These are phyloP conservation scores for Eupristina koningsbergeri DNA, from an alignment of 1,140 invertebrate genomes.

Conservation along the genomic window DNA sequence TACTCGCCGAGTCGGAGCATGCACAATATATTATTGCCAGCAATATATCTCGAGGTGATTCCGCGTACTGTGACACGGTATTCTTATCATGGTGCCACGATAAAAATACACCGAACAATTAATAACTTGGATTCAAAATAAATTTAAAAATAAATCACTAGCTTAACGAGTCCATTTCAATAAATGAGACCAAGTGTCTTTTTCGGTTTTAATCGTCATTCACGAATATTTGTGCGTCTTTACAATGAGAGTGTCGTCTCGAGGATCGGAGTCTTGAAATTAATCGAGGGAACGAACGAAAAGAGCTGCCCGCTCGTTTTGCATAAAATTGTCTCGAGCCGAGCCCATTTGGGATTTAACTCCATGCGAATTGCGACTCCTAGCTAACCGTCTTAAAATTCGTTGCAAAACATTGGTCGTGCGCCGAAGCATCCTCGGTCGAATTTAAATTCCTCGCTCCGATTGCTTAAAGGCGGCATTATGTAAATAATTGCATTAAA, in stretches of 20 bases:
- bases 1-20: background rate
- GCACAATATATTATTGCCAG: background rate
- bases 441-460: background rate
- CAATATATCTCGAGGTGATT: background rate
- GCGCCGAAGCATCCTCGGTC: background rate
- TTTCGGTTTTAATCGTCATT: background rate
- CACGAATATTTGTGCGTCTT: background rate
- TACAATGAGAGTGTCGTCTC: background rate
- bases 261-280: background rate
- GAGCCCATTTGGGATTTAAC: background rate
- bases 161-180: background rate
- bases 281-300: background rate
- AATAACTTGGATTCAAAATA: too few species aligned
- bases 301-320: background rate
- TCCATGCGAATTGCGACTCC: background rate
- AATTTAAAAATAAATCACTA: constrained; percentile 1
- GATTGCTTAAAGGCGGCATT: background rate
- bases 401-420: background rate
- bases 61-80: too few species aligned
- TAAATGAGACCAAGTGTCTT: background rate
- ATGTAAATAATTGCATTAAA: too few species aligned
- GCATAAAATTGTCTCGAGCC: background rate
- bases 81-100: too few species aligned
- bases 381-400: background rate
- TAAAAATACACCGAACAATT: constrained; percentile 28